phyloP scores from a whole-genome alignment of 2,113 vertebrate species.

The Tretioscincus oriximinensis region DNA sequence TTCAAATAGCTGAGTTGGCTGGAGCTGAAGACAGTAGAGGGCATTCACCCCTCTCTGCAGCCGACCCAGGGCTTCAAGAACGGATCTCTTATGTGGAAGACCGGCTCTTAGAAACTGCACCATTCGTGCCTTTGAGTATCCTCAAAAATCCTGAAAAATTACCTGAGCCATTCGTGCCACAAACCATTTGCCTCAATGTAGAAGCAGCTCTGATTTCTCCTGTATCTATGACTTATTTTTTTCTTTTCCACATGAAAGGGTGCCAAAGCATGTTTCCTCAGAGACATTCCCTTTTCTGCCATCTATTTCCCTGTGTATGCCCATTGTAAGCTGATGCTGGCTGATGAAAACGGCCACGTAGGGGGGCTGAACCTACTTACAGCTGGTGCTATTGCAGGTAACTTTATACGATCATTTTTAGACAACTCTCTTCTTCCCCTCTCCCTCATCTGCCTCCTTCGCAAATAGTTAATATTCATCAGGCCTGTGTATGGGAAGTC shows the following conservation, averaged over 20 bases:
- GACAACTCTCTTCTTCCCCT: slow-evolving; percentile 16
- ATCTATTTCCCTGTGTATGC: slow-evolving; percentile 99
- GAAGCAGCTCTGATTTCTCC: slow-evolving; percentile 39
- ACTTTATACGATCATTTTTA: slow-evolving; percentile 56
- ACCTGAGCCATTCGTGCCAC: too few relatives aligned
- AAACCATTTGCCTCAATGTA: background rate
- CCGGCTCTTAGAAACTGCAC: too few relatives aligned
- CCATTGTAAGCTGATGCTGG: slow-evolving; percentile 85
- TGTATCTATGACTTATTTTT: slow-evolving; percentile 44
- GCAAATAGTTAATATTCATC: slow-evolving; percentile 64
- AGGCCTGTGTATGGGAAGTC: slow-evolving; percentile 63
- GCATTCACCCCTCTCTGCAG: too few relatives aligned
- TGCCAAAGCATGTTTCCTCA: slow-evolving; percentile 97
- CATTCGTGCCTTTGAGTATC: too few relatives aligned
- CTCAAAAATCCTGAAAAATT: too few relatives aligned
- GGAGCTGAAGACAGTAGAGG: too few relatives aligned
- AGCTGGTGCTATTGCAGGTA: slow-evolving; percentile 96
- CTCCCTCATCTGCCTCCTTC: slow-evolving; percentile 8
- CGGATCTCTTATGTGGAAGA: too few relatives aligned
- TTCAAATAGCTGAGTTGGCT: too few relatives aligned
- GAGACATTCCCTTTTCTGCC: slow-evolving; percentile 98
- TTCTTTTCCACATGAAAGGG: slow-evolving; percentile 77
- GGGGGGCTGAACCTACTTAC: slow-evolving; percentile 90
- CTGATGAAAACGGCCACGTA: slow-evolving; percentile 88
- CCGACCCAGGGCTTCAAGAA: too few relatives aligned